Evolutionary conservation across 1,140 invertebrate species (phyloP).

Genomic region (Lepidurus arcticus): DNA sequence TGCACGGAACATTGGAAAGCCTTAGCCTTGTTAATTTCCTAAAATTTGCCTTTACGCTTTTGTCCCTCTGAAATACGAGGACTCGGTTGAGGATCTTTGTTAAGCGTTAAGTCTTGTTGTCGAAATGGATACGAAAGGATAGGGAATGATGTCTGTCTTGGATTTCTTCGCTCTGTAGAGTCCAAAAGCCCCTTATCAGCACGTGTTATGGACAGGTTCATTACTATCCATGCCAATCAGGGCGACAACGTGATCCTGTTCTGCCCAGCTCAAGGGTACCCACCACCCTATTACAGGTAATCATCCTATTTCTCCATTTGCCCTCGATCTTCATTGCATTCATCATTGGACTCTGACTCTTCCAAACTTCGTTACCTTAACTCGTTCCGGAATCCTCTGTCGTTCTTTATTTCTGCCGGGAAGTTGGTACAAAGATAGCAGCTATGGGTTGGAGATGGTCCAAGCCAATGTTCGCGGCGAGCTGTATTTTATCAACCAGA

Average conservation of each 20-base stretch:
- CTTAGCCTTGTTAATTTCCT: background rate
- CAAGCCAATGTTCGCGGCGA: slow-evolving; percentile 7
- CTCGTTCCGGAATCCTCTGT: background rate
- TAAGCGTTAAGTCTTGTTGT: background rate
- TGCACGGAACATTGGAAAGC: background rate
- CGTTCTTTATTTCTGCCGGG: slow-evolving; percentile 40
- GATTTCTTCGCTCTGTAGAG: slow-evolving; percentile 48
- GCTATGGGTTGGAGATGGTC: slow-evolving; percentile 40
- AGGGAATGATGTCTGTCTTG: background rate
- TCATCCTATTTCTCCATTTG: slow-evolving; percentile 35
- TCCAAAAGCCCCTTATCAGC: slow-evolving; percentile 66
- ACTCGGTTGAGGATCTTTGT: background rate
- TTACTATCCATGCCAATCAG: slow-evolving; percentile 54
- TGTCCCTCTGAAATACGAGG: background rate
- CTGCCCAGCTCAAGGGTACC: slow-evolving; percentile 69
- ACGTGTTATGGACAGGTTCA: slow-evolving; percentile 61
- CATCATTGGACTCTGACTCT: no score
- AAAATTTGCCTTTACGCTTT: background rate
- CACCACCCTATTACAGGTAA: slow-evolving; percentile 66
- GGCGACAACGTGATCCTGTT: slow-evolving; percentile 65
- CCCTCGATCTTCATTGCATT: background rate
- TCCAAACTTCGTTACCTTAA: no score
- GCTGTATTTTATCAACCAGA: slow-evolving; percentile 7
- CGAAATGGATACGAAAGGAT: background rate
- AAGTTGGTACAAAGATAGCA: slow-evolving; percentile 63